Evolutionary conservation across 2,888 invertebrate genomes (phyloP), one percentile per base, ranked within the genome.

Genomic region (Dolichopus griseipennis): DNA sequence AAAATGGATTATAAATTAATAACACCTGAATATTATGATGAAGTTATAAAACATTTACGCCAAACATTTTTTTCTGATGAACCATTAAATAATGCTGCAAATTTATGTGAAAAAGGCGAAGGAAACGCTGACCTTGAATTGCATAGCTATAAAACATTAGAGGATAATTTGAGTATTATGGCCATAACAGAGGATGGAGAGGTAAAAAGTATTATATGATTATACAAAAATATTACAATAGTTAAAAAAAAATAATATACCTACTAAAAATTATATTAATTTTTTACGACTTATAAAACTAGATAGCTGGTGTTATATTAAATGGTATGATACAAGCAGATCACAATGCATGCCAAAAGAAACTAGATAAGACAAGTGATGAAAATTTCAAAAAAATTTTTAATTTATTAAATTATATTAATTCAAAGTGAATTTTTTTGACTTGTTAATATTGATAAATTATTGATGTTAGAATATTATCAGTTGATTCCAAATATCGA

Each of bases 11-110:
- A 78, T 71, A 79, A 77, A 73, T 67, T 74, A 41, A 79, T 81
- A 61, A 72, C 75, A 1, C 72, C 72, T 65, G 76, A 79, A 63
- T 74, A 78, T 69, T 78, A 84, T 73, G 83, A 85, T 34, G 86
- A 87, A 34, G 90, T 91, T 66, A 86, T 93, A 70, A 79, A 85
- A 34, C 91, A 92, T 77, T 83, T 93, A 66, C 84, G 90, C 52
- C 82, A 85, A 72, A 90, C 87, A 76, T 90, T 91, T 83, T 93
- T 93, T 78, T 88, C 90, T 0, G 93, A 93, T 76, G 93, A 93
- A 78, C 92, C 93, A 0, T 83, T 93, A 65, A 93, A 93, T 81
- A 86, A 86, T 73, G 90, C 91, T 0, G 89, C 91, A n/a, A 85
- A 85, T 15, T 83, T 92, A 8, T 92, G 91, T 76, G 73, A 73